These are phyloP conservation scores for Ammodramus savannarum DNA, from an alignment of 2,113 vertebrate genomes.

Conservation along the genomic window DNA sequence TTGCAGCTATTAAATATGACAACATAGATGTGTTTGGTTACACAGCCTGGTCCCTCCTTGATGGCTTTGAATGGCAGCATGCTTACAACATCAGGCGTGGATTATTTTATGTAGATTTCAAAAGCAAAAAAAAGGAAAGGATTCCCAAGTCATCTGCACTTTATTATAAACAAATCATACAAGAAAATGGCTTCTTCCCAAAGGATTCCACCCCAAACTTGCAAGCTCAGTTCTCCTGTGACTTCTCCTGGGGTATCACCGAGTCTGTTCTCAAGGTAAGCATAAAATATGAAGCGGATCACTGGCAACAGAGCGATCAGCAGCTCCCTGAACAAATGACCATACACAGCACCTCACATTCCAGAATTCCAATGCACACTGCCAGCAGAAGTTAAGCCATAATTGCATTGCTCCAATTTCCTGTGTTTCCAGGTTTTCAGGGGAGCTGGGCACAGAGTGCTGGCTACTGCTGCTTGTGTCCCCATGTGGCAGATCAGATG, in stretches of 20 bases:
- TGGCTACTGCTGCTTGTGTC: rapidly evolving
- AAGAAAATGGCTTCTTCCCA: constrained; percentile 81
- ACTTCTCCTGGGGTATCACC: constrained; percentile 91
- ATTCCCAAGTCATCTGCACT: constrained; percentile 86
- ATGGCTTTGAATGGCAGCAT: constrained; percentile 94
- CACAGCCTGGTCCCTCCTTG: constrained; percentile 90
- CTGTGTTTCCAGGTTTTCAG: background rate
- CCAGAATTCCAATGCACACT: background rate
- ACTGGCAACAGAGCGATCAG: background rate
- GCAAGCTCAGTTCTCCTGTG: constrained; percentile 83
- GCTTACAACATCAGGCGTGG: constrained; percentile 83
- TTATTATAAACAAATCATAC: constrained; percentile 85
- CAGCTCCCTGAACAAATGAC: background rate
- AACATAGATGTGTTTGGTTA: constrained; percentile 87
- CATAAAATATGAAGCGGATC: background rate
- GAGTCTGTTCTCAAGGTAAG: constrained; percentile 90
- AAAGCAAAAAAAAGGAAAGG: constrained; percentile 75
- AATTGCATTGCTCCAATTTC: background rate
- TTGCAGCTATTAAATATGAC: constrained; percentile 83
- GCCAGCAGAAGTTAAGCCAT: background rate
- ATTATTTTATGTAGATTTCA: constrained; percentile 89
- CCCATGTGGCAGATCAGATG: background rate
- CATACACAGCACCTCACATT: rapidly evolving
- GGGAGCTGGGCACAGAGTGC: background rate
- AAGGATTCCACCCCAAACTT: constrained; percentile 63